These are phyloP conservation scores for Phoebastria nigripes DNA, from an alignment of 2,797 vertebrate species.

Conservation along the genomic window DNA sequence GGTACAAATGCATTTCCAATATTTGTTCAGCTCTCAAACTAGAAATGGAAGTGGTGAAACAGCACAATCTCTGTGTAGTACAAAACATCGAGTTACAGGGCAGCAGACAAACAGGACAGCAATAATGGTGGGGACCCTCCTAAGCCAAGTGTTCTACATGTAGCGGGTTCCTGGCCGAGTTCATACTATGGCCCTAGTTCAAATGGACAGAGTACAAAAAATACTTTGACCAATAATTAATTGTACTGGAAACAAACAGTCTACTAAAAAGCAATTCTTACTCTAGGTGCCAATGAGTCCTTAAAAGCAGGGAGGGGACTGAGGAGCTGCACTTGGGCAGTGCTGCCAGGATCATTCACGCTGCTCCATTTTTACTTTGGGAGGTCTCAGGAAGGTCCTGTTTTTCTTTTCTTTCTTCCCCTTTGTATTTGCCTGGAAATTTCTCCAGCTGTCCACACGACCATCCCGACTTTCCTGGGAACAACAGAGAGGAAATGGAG, in stretches of 20 bases:
- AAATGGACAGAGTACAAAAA: slow-evolving; percentile 74
- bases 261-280: slow-evolving; percentile 78
- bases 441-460: slow-evolving; percentile 97
- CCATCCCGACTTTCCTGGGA: slow-evolving; percentile 93
- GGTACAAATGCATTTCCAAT: slow-evolving; percentile 37
- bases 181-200: slow-evolving; percentile 62
- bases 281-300: slow-evolving; percentile 76
- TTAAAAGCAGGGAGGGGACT: slow-evolving; percentile 68
- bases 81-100: slow-evolving; percentile 78
- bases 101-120: slow-evolving; percentile 59
- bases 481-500: neutral
- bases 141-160: slow-evolving; percentile 54
- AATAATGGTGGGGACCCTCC: slow-evolving; percentile 36
- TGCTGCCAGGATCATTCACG: slow-evolving; percentile 82
- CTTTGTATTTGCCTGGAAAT: slow-evolving; percentile 94
- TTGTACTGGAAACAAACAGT: slow-evolving; percentile 74
- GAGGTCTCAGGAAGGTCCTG: slow-evolving; percentile 95
- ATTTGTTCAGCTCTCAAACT: slow-evolving; percentile 68
- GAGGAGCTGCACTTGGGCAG: slow-evolving; percentile 20
- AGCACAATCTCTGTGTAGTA: slow-evolving; percentile 72
- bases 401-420: slow-evolving; percentile 93
- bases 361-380: slow-evolving; percentile 99
- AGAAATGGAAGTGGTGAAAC: slow-evolving; percentile 54
- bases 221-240: slow-evolving; percentile 75
- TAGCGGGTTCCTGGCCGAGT: slow-evolving; percentile 14